Evolutionary conservation across 2,888 invertebrate genomes (phyloP), one percentile per base, ranked within the genome.

Genomic region (Noctuana brunneofusca): DNA sequence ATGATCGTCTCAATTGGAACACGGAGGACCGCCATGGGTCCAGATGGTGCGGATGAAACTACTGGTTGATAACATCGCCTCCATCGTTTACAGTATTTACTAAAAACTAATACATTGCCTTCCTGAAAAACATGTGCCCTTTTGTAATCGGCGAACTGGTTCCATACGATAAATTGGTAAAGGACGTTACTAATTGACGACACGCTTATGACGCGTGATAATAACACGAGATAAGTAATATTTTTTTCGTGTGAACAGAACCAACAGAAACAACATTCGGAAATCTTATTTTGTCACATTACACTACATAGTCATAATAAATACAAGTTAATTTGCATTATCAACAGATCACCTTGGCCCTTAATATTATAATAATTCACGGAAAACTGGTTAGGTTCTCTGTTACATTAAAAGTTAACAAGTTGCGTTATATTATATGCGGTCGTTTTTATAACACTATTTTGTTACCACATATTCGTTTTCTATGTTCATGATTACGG

Each of bases 341-440:
- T 65, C 54, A 49, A 49, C 59, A 27, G 52, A 56, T 67, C 62
- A 64, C 68, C 69, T 70, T 72, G 76, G 75, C 78, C 73, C 73
- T 78, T 74, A 68, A 71, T 75, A 77, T 75, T 68, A 79, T 78
- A 71, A 73, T 66, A 14, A 60, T 68, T 79, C 78, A 78, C 73
- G 75, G 76, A 77, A 75, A 84, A 82, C 83, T 69, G 79, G 83
- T 83, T 81, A 53, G n/a, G n/a, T n/a, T n/a, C 18, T 77, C 69
- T 71, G 70, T 46, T 16, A 16, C 24, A 22, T 38, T n/a, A 38
- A 30, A 54, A 50, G 49, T 16, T 46, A 16, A 11, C 49, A 24
- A n/a, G 46, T 46, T 46, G 8, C 8, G n/a, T n/a, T n/a, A n/a
- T n/a, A n/a, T n/a, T n/a, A n/a, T n/a, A n/a, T n/a, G n/a, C n/a